phyloP scores from a whole-genome alignment of 2,113 vertebrate species.

The Petaurus breviceps region DNA sequence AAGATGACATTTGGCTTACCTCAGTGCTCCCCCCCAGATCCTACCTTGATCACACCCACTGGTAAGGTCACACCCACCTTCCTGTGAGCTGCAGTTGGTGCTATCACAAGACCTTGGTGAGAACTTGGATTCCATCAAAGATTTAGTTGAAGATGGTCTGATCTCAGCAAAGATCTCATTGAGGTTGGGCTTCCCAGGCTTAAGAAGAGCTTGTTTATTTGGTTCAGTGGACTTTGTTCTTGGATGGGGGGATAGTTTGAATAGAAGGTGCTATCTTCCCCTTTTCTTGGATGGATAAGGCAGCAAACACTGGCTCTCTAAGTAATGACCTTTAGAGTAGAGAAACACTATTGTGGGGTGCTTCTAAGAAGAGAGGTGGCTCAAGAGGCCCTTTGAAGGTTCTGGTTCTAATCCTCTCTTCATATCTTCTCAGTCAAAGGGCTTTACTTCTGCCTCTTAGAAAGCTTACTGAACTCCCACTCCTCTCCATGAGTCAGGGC shows the following conservation, averaged over 20 bases:
- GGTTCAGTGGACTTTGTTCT: not conserved
- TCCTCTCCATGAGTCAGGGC: not conserved
- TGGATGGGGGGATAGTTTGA: not conserved
- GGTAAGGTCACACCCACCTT: not conserved
- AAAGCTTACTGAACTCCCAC: not conserved
- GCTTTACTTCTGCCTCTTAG: not conserved
- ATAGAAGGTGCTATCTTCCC: not conserved
- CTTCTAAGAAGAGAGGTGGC: not conserved
- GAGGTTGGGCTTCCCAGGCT: not conserved
- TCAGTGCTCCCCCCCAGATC: not conserved
- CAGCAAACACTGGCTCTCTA: not conserved
- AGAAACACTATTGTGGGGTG: not conserved
- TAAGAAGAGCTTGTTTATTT: not conserved
- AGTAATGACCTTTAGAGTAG: not conserved
- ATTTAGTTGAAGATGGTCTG: not conserved
- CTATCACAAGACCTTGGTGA: not conserved
- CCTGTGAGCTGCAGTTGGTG: not conserved
- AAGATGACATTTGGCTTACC: not conserved
- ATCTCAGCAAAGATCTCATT: not conserved
- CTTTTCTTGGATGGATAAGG: not conserved
- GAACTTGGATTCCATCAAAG: not conserved
- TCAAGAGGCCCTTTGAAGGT: not conserved
- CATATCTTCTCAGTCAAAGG: not conserved
- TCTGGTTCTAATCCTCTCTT: not conserved
- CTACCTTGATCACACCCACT: not conserved